These are phyloP conservation scores for Artemia sp. DNA, from an alignment of 2,888 invertebrate species.

Conservation along the genomic window DNA sequence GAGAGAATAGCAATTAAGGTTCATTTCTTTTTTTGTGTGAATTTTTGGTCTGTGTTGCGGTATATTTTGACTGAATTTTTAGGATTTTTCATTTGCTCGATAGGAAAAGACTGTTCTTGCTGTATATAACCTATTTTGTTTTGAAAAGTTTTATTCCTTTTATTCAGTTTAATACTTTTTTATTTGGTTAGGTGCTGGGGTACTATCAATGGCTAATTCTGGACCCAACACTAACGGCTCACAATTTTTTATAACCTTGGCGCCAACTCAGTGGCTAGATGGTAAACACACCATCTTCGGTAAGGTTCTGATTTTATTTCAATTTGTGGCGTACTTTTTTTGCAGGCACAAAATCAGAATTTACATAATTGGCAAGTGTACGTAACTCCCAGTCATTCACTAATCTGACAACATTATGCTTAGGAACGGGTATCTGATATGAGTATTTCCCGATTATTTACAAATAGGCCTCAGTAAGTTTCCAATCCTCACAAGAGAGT, in stretches of 20 bases:
- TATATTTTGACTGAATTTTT: too few relatives aligned
- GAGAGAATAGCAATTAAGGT: too few relatives aligned
- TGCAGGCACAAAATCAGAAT: too few relatives aligned
- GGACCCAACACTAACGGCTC: constrained; percentile 88
- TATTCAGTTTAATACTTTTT: constrained; percentile 15
- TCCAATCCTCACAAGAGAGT: neutral
- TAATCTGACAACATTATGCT: too few relatives aligned
- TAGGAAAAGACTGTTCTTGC: constrained; percentile 4
- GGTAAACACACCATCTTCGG: constrained; percentile 95
- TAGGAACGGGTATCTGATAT: too few relatives aligned
- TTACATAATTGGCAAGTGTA: too few relatives aligned
- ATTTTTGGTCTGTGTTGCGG: too few relatives aligned
- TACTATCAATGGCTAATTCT: constrained; percentile 94
- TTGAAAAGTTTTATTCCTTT: neutral
- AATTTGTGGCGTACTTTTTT: neutral
- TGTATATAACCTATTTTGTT: constrained; percentile 12
- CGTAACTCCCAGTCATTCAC: too few relatives aligned
- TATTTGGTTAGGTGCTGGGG: constrained; percentile 45
- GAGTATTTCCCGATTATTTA: too few relatives aligned
- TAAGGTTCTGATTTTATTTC: constrained; percentile 28
- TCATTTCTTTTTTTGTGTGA: too few relatives aligned
- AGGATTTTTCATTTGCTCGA: neutral
- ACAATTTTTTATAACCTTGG: constrained; percentile 93
- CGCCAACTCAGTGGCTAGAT: constrained; percentile 93
- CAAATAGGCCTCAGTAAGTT: too few relatives aligned